Evolutionary conservation across 2,888 invertebrate species (phyloP), one percentile per base, ranked within the genome.

Genomic region (Charanyca ferruginea): DNA sequence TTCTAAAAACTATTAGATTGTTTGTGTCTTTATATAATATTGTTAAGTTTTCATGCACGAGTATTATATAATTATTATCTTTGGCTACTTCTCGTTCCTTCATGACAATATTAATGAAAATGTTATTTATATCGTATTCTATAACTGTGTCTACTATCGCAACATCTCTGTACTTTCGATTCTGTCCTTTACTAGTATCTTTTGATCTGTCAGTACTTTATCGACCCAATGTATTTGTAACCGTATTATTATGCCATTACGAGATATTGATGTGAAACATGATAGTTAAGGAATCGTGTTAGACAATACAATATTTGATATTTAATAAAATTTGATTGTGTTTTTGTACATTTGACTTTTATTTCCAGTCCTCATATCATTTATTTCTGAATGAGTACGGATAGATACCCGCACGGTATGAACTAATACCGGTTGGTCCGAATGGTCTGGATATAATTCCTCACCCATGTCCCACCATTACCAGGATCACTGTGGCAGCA

Each of bases 261-360:
- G 87, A 89, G 84, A 93, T 93, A 94, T 95, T 94, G 93, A 94
- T 94, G 94, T 94, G 93, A 93, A 94, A 93, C 93, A 94, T 94
- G 92, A 93, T 93, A 94, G 92, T 90, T 94, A 95, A 94, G 94
- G 92, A 92, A 94, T 95, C 94, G 95, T 95, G 95, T 95, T 95
- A 95, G 95, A 95, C 95, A 95, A 95, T 95, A 95, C 95, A 94
- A 91, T 95, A 95, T 95, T 95, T 95, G 94, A 95, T 95, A 95
- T 95, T 93, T 93, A 95, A 94, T 94, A 94, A 94, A 94, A 95
- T 93, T 94, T 94, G 94, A 95, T 94, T 94, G 95, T 95, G 95
- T 95, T 95, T 94, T 94, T 92, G 89, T 92, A 93, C 18, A 69
- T 61, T 35, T 54, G 76, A 47, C 54, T 91, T 92, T 93, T 89